Base-by-base conservation (phyloP, 2,888 invertebrate genomes). In the Amorpha juglandis region DNA sequence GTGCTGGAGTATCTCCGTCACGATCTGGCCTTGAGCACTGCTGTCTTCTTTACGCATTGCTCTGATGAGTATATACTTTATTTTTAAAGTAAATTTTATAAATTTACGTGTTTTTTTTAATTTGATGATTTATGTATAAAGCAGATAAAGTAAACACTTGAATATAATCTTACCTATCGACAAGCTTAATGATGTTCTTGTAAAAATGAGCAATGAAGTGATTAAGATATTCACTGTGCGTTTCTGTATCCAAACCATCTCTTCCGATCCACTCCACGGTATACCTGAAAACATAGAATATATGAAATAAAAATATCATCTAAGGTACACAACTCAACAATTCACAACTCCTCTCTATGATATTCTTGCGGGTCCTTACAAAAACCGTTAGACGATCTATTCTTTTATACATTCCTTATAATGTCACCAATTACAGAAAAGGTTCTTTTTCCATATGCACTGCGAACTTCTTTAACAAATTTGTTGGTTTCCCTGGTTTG, bases 261-360 rank as follows among this genome's bases (percentile, higher is more conserved):
- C 99, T 95, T 0, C 99, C 99, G 55, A 98, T 98, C 99, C 99
- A 99, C 83, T 99, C 99, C 0, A 99, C 98, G 0, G 97, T 98
- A 80, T 98, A 98, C 77, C 98, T 98, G 81, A 45, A 74, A 71
- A 66, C 33, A 8, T 33, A 0, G 19, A 19, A 3, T 6, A 16
- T 50, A 9, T 19, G 7, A 9, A 50, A 63, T 19, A 27, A 27
- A 27, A 27, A n/a, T n/a, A n/a, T n/a, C n/a, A n/a, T n/a, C n/a
- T n/a, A n/a, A n/a, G n/a, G n/a, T n/a, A n/a, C n/a, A n/a, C n/a
- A n/a, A n/a, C n/a, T n/a, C n/a, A n/a, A n/a, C n/a, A n/a, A n/a
- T n/a, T n/a, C n/a, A n/a, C n/a, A n/a, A n/a, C n/a, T n/a, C n/a
- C n/a, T n/a, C n/a, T n/a, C n/a, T n/a, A n/a, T n/a, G n/a, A n/a